Base-by-base conservation (phyloP, 2,113 vertebrate species). In the Rynchops niger region DNA sequence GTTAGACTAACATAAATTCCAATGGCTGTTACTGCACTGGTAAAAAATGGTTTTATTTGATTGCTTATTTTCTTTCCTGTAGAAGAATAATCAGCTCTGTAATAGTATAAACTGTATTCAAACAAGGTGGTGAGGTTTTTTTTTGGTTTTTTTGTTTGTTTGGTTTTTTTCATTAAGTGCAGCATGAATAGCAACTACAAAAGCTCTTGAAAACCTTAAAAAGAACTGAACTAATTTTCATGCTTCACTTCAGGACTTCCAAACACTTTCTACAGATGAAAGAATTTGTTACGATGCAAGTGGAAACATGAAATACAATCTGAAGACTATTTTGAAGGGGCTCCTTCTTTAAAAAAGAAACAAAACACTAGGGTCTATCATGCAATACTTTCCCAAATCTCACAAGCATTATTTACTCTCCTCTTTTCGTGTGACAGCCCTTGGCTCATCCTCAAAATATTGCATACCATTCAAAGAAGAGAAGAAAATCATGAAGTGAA, bases 181-280 rank as follows among this genome's bases (percentile, higher is more conserved):
- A 69, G 12, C 50, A 50, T 30, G n/a, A 76, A 79, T 8, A 76
- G 18, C 59, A 90, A 79, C 30, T 56, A 55, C 4, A 72, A 72
- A 90, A 92, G 34, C 20, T 86, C 70, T 76, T 85, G 52, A 94
- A 97, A 95, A 71, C 13, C 27, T 92, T 71, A 38, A 79, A 42
- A 71, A 47, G 70, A 50, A 5, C 2, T n/a, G 6, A 91, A 91
- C 25, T 62, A 15, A 70, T 85, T 90, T 93, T 72, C 49, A 80
- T 30, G 76, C 59, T 78, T 56, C 29, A 47, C 34, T 91, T 96
- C 58, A 71, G 42, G 25, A 81, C 32, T 86, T 66, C 42, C 29
- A 86, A 92, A 47, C 9, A 62, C 10, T 34, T 85, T 52, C 53
- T 45, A 62, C 2, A 62, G 22, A 73, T 15, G 22, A 90, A 95